These are phyloP conservation scores for Halictus ligatus DNA, from an alignment of 2,888 invertebrate species.

Conservation along the genomic window DNA sequence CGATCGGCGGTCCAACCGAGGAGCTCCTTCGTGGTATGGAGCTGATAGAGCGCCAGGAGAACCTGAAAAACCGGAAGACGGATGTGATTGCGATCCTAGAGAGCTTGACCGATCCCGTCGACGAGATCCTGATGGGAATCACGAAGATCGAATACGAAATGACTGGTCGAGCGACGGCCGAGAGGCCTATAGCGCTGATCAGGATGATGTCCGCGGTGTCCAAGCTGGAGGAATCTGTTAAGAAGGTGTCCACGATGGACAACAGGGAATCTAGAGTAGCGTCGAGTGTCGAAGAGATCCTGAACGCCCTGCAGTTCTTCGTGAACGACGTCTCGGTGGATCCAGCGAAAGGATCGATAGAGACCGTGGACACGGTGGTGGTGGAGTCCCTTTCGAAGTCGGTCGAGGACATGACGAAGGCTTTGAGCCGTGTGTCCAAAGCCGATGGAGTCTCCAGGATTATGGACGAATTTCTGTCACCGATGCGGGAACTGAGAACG, in stretches of 20 bases:
- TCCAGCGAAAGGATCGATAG: slow-evolving; percentile 73
- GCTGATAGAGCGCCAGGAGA: slow-evolving; percentile 75
- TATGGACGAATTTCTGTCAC: slow-evolving; percentile 65
- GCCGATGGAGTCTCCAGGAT: slow-evolving; percentile 35
- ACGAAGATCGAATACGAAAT: slow-evolving; percentile 78
- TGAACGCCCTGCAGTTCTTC: slow-evolving; percentile 66
- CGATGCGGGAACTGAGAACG: slow-evolving; percentile 75
- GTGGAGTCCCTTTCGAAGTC: slow-evolving; percentile 79
- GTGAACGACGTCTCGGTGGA: slow-evolving; percentile 71
- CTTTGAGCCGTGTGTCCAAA: slow-evolving; percentile 59
- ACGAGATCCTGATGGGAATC: slow-evolving; percentile 80
- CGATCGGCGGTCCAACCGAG: slow-evolving; percentile 80
- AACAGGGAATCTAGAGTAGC: slow-evolving; percentile 27
- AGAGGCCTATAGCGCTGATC: slow-evolving; percentile 78
- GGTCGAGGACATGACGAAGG: slow-evolving; percentile 74
- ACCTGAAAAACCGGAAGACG: slow-evolving; percentile 66
- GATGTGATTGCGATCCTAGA: slow-evolving; percentile 81
- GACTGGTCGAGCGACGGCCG: slow-evolving; percentile 69
- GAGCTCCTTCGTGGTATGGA: slow-evolving; percentile 81
- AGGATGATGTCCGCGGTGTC: slow-evolving; percentile 74
- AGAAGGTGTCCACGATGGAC: slow-evolving; percentile 24
- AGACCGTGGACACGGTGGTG: slow-evolving; percentile 80
- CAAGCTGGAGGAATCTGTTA: slow-evolving; percentile 64
- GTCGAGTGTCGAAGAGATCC: slow-evolving; percentile 57
- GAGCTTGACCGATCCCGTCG: slow-evolving; percentile 85